Conservation (phyloP, 2,888 invertebrate species). For the Aleiodes alternator region DNA sequence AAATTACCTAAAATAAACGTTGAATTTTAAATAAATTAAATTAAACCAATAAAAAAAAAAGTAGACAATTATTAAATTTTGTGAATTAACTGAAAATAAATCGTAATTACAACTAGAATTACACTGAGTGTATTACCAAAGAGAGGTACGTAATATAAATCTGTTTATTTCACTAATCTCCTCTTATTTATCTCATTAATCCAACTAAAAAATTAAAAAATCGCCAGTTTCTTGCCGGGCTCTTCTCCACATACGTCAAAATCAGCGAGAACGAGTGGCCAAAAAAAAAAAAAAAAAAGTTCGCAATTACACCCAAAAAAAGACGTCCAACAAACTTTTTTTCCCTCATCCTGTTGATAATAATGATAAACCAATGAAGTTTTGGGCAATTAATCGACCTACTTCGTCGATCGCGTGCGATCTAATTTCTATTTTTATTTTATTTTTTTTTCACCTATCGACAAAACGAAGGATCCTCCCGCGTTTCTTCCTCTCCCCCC, state of each 20-base stretch:
- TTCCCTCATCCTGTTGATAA: not conserved
- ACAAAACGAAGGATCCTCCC: slow-evolving; percentile 69
- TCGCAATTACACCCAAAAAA: slow-evolving; percentile 12
- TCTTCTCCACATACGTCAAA: slow-evolving; percentile 32
- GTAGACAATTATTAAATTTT: slow-evolving; percentile 50
- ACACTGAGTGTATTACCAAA: slow-evolving; percentile 57
- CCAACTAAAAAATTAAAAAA: too few species aligned
- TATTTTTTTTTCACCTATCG: slow-evolving; percentile 65
- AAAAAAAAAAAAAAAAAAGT: not conserved
- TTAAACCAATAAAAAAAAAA: slow-evolving; percentile 29
- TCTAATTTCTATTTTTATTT: slow-evolving; percentile 59
- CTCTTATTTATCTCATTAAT: slow-evolving; percentile 7
- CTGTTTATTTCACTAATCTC: slow-evolving; percentile 53
- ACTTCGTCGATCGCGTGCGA: slow-evolving; percentile 59
- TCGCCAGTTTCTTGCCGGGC: slow-evolving; percentile 41
- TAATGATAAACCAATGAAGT: slow-evolving; percentile 24
- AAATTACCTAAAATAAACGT: not conserved
- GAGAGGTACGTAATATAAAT: slow-evolving; percentile 63
- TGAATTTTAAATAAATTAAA: slow-evolving; percentile 7
- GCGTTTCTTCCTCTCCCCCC: slow-evolving; percentile 58
- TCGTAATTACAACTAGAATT: not conserved
- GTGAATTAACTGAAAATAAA: slow-evolving; percentile 47
- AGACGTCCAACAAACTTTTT: not conserved
- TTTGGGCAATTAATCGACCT: slow-evolving; percentile 50
- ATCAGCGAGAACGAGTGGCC: not conserved